phyloP scores from a whole-genome alignment of 30 jellyfish, hydroid and myxozoan genomes.

The Catostylus mosaicus region DNA sequence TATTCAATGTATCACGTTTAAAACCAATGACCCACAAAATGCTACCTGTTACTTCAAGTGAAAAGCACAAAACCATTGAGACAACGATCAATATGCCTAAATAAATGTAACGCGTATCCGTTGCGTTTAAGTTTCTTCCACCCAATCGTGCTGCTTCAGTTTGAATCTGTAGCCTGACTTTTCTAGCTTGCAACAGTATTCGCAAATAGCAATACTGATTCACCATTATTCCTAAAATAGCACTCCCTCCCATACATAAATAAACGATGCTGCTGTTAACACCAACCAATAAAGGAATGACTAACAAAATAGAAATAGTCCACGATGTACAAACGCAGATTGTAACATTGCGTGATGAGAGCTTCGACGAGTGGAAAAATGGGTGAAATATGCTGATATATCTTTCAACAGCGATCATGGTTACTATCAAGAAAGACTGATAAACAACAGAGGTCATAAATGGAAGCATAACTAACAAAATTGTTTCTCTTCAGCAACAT shows the following conservation, averaged over 20 bases:
- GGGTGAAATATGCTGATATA: too few relatives aligned
- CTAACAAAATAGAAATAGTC: neutral
- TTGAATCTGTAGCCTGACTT: conserved; percentile 20
- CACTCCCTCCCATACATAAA: neutral
- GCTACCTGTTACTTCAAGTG: neutral
- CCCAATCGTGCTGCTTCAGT: conserved; percentile 14
- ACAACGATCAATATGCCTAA: conserved; percentile 22
- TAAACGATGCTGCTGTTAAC: neutral
- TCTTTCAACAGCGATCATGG: too few relatives aligned
- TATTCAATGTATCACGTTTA: neutral
- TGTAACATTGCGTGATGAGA: neutral
- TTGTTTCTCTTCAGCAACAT: too few relatives aligned
- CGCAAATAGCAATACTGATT: conserved; percentile 26
- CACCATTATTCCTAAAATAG: conserved; percentile 2
- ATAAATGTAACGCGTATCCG: conserved; percentile 1
- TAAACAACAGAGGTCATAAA: too few relatives aligned
- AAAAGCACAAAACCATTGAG: conserved; percentile 8
- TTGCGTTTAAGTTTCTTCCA: neutral
- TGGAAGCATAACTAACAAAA: too few relatives aligned
- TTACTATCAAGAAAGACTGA: too few relatives aligned
- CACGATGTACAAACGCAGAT: conserved; percentile 3
- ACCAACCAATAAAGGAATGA: neutral
- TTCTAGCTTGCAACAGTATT: conserved; percentile 20
- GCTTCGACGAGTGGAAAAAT: neutral
- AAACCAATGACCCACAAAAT: neutral